These are phyloP conservation scores for Uropetala carovei DNA, from an alignment of 2,888 invertebrate genomes.

Conservation along the genomic window DNA sequence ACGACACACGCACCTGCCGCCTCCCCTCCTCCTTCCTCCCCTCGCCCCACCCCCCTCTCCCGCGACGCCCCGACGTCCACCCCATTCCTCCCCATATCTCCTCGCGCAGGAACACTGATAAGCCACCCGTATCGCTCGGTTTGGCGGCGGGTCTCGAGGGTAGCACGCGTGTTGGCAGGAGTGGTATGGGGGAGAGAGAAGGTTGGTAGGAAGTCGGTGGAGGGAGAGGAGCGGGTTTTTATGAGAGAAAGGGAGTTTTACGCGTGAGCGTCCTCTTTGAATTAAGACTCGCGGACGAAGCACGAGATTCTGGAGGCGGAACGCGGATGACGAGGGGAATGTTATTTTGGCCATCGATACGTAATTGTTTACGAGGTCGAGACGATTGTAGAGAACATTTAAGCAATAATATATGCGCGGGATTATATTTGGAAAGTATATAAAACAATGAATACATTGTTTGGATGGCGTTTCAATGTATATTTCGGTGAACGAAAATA, in stretches of 20 bases:
- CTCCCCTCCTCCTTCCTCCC: not conserved
- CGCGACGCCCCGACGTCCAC: not conserved
- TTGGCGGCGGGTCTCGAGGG: too few species aligned
- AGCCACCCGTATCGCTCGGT: slow-evolving; percentile 52
- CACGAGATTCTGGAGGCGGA: too few species aligned
- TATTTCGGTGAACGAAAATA: too few species aligned
- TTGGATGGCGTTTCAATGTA: too few species aligned
- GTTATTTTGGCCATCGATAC: too few species aligned
- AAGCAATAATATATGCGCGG: too few species aligned
- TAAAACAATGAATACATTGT: too few species aligned
- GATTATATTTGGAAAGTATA: too few species aligned
- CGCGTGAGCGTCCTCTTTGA: slow-evolving; percentile 30
- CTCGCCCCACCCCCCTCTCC: not conserved
- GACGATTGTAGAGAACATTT: too few species aligned
- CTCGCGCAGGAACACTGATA: slow-evolving; percentile 42
- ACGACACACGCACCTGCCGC: slow-evolving; percentile 47
- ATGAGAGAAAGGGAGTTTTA: slow-evolving; percentile 10
- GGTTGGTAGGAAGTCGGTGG: not conserved
- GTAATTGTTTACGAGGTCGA: too few species aligned
- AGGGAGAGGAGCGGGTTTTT: not conserved
- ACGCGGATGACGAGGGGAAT: too few species aligned
- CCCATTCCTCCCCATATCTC: slow-evolving; percentile 6
- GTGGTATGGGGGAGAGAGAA: not conserved
- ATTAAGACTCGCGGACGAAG: not conserved
- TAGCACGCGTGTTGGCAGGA: not conserved